Conservation (phyloP, 2,888 invertebrate genomes). For the Gibbula magus region DNA sequence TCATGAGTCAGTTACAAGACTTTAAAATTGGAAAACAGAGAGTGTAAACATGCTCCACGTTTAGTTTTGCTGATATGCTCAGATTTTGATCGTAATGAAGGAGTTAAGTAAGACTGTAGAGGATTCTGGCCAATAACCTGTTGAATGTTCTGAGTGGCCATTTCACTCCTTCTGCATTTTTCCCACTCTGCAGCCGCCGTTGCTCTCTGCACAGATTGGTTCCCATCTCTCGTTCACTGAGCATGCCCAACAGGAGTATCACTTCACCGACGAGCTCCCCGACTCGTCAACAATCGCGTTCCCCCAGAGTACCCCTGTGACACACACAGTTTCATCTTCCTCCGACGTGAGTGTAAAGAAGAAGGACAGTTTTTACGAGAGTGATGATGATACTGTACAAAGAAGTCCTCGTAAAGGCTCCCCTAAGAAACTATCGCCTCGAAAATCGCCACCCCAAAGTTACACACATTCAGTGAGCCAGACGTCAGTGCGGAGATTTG, state of each 20-base stretch:
- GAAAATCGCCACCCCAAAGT: conserved; percentile 24
- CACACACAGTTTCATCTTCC: conserved; percentile 7
- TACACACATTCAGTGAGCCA: conserved; percentile 28
- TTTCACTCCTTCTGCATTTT: not conserved
- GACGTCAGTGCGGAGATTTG: not conserved
- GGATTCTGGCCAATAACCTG: not conserved
- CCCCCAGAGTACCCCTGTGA: conserved; percentile 23
- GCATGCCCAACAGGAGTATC: conserved; percentile 6
- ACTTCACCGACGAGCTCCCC: conserved; percentile 25
- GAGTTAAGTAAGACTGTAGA: too few relatives aligned
- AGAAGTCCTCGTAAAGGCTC: conserved; percentile 30
- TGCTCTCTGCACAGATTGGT: conserved; percentile 23
- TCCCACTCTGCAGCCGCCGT: conserved; percentile 20
- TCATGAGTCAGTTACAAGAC: not conserved
- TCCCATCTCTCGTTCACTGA: conserved; percentile 9
- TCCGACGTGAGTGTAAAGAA: conserved; percentile 33
- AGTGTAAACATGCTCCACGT: too few relatives aligned
- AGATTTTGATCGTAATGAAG: too few relatives aligned
- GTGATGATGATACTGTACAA: conserved; percentile 53
- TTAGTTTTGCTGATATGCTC: too few relatives aligned
- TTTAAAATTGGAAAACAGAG: too few relatives aligned
- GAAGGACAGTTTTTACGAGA: conserved; percentile 68
- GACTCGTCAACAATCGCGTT: conserved; percentile 24
- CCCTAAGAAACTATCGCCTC: conserved; percentile 25
- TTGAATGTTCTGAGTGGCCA: not conserved